A percentile compares a stretch with the other conserved stretches of the same genome.
phyloP scores from a whole-genome alignment of 2,888 invertebrate species.

The Apeira syringaria region DNA sequence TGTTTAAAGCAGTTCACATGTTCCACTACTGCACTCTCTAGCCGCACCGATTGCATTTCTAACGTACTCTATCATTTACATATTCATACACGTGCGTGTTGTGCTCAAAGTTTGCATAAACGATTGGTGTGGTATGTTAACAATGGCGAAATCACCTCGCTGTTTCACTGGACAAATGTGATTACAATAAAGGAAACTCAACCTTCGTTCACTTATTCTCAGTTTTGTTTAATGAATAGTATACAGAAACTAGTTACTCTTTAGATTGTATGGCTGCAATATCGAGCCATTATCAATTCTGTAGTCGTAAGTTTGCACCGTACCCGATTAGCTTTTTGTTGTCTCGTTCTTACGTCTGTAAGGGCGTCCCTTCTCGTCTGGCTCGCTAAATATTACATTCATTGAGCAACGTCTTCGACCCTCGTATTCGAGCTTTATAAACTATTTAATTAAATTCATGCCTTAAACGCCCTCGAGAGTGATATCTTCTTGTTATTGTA shows the following conservation, averaged over 20 bases:
- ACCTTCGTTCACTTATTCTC: slow-evolving; percentile 4
- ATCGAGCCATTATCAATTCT: slow-evolving; percentile 41
- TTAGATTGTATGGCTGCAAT: too few relatives aligned
- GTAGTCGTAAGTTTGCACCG: slow-evolving; percentile 44
- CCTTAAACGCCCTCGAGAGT: slow-evolving; percentile 16
- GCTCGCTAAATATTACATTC: slow-evolving; percentile 51
- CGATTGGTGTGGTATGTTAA: slow-evolving; percentile 29
- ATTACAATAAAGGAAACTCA: slow-evolving; percentile 21
- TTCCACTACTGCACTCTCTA: slow-evolving; percentile 49
- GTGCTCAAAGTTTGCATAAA: slow-evolving; percentile 29
- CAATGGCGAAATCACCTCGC: slow-evolving; percentile 24
- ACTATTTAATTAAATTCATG: slow-evolving; percentile 31
- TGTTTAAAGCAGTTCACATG: slow-evolving; percentile 42
- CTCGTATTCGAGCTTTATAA: slow-evolving; percentile 35
- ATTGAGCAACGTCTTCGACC: slow-evolving; percentile 46
- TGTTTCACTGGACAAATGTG: slow-evolving; percentile 22
- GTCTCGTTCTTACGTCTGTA: slow-evolving; percentile 42
- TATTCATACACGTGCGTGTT: slow-evolving; percentile 31
- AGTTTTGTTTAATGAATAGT: slow-evolving; percentile 3
- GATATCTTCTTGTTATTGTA: slow-evolving; percentile 21
- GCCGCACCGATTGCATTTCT: slow-evolving; percentile 21
- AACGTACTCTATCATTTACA: slow-evolving; percentile 18
- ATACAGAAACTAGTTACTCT: slow-evolving; percentile 21
- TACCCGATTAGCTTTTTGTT: slow-evolving; percentile 38
- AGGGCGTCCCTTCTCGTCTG: slow-evolving; percentile 34